Percentiles rank a stretch among this genome's conserved stretches.
Conservation (phyloP, 2,113 vertebrate genomes). For the Archilochus colubris region DNA sequence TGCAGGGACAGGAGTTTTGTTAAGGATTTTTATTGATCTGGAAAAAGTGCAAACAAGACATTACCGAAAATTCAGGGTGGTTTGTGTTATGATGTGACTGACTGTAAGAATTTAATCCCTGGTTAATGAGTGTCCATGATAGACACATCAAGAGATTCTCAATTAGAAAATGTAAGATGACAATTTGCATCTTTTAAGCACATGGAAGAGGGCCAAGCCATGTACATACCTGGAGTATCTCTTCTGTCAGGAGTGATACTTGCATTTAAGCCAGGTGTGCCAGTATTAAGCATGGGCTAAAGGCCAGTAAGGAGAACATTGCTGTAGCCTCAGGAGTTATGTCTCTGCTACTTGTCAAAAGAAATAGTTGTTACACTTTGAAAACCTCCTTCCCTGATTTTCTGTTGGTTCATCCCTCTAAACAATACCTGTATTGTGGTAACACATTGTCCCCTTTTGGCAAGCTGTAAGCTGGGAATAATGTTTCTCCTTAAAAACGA, state of each 20-base stretch:
- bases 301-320: neutral
- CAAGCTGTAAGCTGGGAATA: neutral
- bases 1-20: neutral
- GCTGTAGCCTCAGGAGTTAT: neutral
- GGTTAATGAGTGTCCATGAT: neutral
- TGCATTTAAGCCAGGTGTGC: neutral
- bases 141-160: neutral
- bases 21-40: constrained; percentile 11
- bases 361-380: neutral
- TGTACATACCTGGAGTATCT: accelerated
- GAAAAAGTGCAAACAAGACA: neutral
- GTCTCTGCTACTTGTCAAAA: neutral
- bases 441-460: neutral
- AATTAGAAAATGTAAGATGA: neutral
- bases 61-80: neutral
- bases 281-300: neutral
- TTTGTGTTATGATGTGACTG: neutral
- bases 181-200: neutral
- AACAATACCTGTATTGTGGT: neutral
- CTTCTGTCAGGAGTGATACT: neutral
- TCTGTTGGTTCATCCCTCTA: neutral
- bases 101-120: neutral
- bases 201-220: neutral
- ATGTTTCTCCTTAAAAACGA: neutral
- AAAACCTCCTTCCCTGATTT: neutral